Evolutionary conservation across 2,888 invertebrate genomes (phyloP), one percentile per base, ranked within the genome.

Genomic region (Ethmia dodecea): DNA sequence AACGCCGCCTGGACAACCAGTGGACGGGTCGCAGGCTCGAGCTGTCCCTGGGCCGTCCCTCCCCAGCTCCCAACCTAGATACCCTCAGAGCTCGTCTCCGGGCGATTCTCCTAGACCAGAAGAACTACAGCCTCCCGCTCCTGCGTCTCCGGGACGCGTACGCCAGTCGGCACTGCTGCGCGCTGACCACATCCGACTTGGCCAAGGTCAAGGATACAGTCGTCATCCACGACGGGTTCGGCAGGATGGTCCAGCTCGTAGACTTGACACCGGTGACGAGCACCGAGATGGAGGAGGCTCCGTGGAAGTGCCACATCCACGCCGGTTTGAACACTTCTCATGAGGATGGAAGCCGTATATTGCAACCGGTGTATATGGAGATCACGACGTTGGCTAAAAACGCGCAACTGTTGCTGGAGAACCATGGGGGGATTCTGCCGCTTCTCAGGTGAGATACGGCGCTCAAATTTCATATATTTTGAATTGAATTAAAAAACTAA

Each of bases 111-210:
- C 78, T 92, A 62, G 94, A 95, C 60, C 93, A 94, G 25, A 92
- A 93, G 13, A 90, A 12, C 12, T 18, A 40, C n/a, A 10, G 9
- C 8, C 86, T 96, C 49, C 95, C 95, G 0, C 79, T 96, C 0
- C 91, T 95, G 52, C 92, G 94, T 56, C 90, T 97, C 46, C 89
- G 95, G 31, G 94, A 96, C 63, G 88, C 95, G 40, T 93, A 93
- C 65, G 94, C 95, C 48, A 92, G 92, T 50, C 90, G 95, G 5
- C 93, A 92, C 60, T 91, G 94, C 68, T 91, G 92, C 43, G 91
- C 93, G 0, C 84, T 93, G 3, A 92, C 92, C 8, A 89, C 92
- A 0, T 91, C 92, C 0, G 93, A 93, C 45, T 80, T 93, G 28
- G 90, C 90, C 37, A 90, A 91, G 56, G 88, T 96, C 13, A 91